These are phyloP conservation scores for Homarus gammarus DNA, from an alignment of 2,888 invertebrate genomes.

Conservation along the genomic window DNA sequence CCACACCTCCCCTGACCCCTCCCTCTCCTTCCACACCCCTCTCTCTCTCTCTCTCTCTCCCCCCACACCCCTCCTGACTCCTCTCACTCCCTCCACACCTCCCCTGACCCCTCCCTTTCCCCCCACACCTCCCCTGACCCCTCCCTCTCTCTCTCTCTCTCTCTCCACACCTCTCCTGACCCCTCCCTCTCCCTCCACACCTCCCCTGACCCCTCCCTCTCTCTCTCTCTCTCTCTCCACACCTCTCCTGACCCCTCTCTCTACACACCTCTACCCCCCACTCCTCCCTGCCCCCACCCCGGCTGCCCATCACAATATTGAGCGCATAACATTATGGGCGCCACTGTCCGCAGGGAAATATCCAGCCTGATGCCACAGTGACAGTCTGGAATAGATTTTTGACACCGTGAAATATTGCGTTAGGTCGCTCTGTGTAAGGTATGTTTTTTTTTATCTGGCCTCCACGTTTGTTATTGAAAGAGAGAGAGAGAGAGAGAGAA, in stretches of 20 bases:
- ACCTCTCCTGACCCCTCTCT: not conserved
- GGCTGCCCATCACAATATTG: conserved; percentile 69
- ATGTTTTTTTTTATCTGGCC: conserved; percentile 22
- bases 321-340: conserved; percentile 63
- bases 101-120: not conserved
- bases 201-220: not conserved
- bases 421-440: conserved; percentile 43
- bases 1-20: too few species aligned
- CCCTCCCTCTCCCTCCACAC: not conserved
- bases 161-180: conserved; percentile 5
- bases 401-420: conserved; percentile 65
- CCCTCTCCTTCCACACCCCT: too few species aligned
- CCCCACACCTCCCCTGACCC: not conserved
- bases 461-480: not conserved
- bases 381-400: conserved; percentile 69
- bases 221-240: conserved; percentile 23
- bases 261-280: not conserved
- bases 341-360: conserved; percentile 59
- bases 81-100: not conserved
- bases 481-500: too few species aligned
- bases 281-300: not conserved
- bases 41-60: not conserved
- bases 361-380: conserved; percentile 45
- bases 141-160: not conserved
- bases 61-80: conserved; percentile 3